Evolutionary conservation across 2,797 vertebrate genomes (phyloP), one percentile per base, ranked within the genome.

Genomic region (Bradypodion ventrale): DNA sequence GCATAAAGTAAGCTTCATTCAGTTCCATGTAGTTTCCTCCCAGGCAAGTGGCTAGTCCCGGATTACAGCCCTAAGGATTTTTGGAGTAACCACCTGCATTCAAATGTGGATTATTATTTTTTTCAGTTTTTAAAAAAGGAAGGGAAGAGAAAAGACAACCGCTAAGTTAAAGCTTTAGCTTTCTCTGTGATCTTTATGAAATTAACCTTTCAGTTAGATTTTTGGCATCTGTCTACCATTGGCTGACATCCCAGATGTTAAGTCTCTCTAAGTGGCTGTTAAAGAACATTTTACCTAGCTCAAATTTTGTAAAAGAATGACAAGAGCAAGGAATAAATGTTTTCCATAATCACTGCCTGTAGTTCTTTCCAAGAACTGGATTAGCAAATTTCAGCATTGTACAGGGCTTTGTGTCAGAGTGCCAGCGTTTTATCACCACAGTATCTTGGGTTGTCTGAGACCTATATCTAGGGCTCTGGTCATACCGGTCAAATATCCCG

Each of bases 181-280:
- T 87, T 84, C 75, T 90, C 88, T 87, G 79, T 79, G 89, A 82
- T 88, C 75, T 89, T 75, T 83, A 76, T 75, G 78, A 92, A 87
- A 84, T 74, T 75, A 91, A 89, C 89, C 90, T 91, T 93, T 89
- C 85, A 88, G 91, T 85, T 88, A 87, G 66, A 84, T 75, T 94
- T 93, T 93, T 91, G 87, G 90, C 89, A 89, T 81, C 78, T 88
- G 82, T 91, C 90, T 89, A 84, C 78, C 88, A 82, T 91, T 94
- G 92, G 83, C 92, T 88, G 87, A 90, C 88, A 87, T 92, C 85
- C 87, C 87, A 91, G 91, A 87, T 89, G 90, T 87, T 93, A 92
- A 94, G 90, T 93, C 89, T 91, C 90, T 92, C 92, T 93, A 93
- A 94, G 91, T 93, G 93, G 87, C 92, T 92, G 92, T 94, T 93